phyloP scores from a whole-genome alignment of 2,113 vertebrate species.

The Prochilodus magdalenae region DNA sequence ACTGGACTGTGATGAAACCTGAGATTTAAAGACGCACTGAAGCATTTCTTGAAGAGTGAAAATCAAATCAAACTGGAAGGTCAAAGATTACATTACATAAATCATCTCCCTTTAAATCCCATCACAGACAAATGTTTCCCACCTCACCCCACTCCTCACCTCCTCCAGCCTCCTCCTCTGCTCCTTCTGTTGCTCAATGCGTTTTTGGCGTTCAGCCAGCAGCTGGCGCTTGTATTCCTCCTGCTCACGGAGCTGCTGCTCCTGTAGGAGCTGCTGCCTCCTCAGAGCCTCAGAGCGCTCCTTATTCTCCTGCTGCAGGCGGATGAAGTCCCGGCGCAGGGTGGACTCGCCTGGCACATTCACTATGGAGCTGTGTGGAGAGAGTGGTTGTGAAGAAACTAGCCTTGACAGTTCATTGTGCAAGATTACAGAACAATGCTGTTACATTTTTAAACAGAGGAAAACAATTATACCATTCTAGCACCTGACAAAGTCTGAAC shows the following conservation, averaged over 20 bases:
- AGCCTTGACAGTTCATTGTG: no score
- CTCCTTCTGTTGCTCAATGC: slow-evolving; percentile 97
- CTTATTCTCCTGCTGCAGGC: slow-evolving; percentile 95
- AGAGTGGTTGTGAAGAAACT: no score
- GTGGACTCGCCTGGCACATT: slow-evolving; percentile 95
- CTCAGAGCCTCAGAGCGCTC: slow-evolving; percentile 91
- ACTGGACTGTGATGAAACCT: no score
- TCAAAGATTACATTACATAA: no score
- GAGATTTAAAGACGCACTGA: no score
- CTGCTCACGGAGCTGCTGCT: slow-evolving; percentile 96
- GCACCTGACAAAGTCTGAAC: no score
- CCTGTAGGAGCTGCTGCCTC: slow-evolving; percentile 93
- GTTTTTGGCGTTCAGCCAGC: slow-evolving; percentile 94
- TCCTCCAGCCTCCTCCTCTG: slow-evolving; percentile 92
- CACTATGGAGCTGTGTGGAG: slow-evolving; percentile 85
- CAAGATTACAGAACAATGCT: no score
- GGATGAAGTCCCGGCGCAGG: slow-evolving; percentile 90
- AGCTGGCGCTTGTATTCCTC: slow-evolving; percentile 95
- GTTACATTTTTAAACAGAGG: no score
- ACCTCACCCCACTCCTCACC: slow-evolving; percentile 70
- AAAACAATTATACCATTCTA: no score
- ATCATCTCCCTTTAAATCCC: background rate
- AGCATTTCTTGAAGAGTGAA: background rate
- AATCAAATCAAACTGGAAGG: no score
- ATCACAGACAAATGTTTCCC: background rate